Evolutionary conservation across 53 echinoderm and acorn worm genomes (phyloP).

Genomic region (Mesocentrotus franciscanus): DNA sequence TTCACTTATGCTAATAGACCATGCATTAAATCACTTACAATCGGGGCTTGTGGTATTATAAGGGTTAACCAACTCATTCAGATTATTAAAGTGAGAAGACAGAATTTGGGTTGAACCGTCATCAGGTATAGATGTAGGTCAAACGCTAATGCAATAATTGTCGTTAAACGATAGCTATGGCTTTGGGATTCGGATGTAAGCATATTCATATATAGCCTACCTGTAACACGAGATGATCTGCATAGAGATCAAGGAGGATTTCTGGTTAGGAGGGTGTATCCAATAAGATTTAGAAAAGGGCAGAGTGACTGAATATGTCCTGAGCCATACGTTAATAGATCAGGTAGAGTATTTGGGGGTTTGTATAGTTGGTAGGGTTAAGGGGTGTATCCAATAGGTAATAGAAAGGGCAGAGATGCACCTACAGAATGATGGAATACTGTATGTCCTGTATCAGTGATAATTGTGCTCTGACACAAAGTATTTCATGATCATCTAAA

Average conservation of each 20-base stretch:
- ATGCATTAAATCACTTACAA: not conserved
- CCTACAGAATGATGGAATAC: too few species aligned
- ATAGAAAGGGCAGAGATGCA: too few species aligned
- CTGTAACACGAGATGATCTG: conserved; percentile 19
- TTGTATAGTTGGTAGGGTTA: too few species aligned
- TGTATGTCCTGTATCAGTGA: too few species aligned
- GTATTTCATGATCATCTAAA: not conserved
- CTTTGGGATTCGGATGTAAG: not conserved
- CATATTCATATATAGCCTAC: conserved; percentile 22
- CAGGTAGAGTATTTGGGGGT: too few species aligned
- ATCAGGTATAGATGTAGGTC: not conserved
- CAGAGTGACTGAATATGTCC: not conserved
- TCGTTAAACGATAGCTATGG: not conserved
- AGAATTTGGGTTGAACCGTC: conserved; percentile 1
- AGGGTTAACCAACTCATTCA: not conserved
- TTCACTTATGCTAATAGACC: not conserved
- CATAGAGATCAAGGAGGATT: not conserved
- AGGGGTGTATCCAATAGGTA: too few species aligned
- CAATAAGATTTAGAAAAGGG: conserved; percentile 14
- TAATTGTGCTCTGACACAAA: not conserved
- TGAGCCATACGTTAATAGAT: not conserved
- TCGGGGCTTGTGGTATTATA: not conserved
- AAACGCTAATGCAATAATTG: conserved; percentile 23
- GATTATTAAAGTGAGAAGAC: not conserved
- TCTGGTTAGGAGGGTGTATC: conserved; percentile 5